phyloP scores from a whole-genome alignment of 2,888 invertebrate genomes.

The Adelognathus sp. region DNA sequence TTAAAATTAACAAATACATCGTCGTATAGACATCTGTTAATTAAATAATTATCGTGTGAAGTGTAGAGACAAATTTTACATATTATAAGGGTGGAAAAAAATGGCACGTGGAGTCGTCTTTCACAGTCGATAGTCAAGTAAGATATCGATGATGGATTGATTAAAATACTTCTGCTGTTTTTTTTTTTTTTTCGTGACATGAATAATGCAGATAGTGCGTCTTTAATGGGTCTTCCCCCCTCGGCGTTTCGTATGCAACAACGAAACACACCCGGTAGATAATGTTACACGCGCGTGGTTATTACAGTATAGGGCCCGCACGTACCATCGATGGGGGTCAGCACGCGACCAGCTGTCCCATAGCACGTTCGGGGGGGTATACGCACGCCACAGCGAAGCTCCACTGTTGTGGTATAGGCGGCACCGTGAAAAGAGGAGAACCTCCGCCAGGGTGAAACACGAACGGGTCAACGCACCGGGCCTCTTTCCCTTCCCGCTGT shows the following conservation, averaged over 20 bases:
- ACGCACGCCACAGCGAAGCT: constrained; percentile 15
- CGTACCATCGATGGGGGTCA: constrained; percentile 71
- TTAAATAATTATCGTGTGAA: too few relatives aligned
- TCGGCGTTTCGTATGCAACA: background rate
- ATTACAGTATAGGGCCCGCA: constrained; percentile 58
- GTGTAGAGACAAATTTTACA: too few relatives aligned
- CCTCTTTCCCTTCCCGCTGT: background rate
- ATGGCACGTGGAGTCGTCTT: background rate
- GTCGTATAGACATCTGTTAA: too few relatives aligned
- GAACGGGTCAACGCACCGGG: constrained; percentile 36
- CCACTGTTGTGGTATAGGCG: too few relatives aligned
- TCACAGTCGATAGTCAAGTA: background rate
- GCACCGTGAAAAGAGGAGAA: constrained; percentile 43
- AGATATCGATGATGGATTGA: background rate
- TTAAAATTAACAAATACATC: background rate
- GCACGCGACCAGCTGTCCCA: constrained; percentile 77
- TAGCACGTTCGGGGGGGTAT: constrained; percentile 1
- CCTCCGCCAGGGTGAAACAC: constrained; percentile 20
- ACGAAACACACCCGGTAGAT: constrained; percentile 48
- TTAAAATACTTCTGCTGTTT: background rate
- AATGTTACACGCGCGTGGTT: constrained; percentile 53
- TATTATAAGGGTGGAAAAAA: background rate
- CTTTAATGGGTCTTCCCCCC: background rate
- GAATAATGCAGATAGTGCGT: background rate
- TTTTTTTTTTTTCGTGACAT: background rate